Base-by-base conservation (phyloP, 2,797 vertebrate species). In the Sebastes ruberrimus region DNA sequence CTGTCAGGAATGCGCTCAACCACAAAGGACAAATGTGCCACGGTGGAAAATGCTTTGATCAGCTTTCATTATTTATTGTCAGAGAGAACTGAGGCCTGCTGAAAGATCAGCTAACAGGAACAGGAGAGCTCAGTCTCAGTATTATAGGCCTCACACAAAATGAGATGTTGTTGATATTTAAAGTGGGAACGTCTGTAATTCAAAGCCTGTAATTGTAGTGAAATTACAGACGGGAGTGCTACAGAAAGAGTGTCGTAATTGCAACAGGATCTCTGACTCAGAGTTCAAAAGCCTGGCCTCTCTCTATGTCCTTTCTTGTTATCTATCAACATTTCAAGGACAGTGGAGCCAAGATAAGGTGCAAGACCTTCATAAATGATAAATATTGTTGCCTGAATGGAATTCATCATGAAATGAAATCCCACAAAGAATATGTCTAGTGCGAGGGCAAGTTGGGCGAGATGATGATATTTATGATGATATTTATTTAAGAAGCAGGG, bases 301-400 rank as follows among this genome's bases (percentile, higher is more conserved):
- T 3, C 13, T 23, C 3, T n/a, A 2, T 53, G 33, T 14, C 16
- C 22, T 70, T 9, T 49, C 30, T 33, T 1, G 5, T 80, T 71
- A 82, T 80, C 76, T 38, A 13, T 63, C 74, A 11, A 28, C 4
- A 0, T 72, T 78, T 86, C 75, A 87, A 89, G 84, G 86, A 46
- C n/a, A 3, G 6, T 7, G 6, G 30, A 30, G 28, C 14, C 0
- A 7, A 81, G 61, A 77, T 88, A 84, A 9, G 18, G 22, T 14
- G 6, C 3, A 57, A 13, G 71, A n/a, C 71, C 64, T 83, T 78
- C 0, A 27, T 3, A 49, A 25, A 20, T n/a, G 23, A 79, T 71
- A 9, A 35, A 18, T 5, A 8, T 10, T 10, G 16, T 18, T 64
- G 20, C 11, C 27, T 10, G 0, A 14, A 18, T 38, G 11, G 25